Evolutionary conservation across 2,888 invertebrate species (phyloP), one percentile per base, ranked within the genome.

Genomic region (Oscheius sp.): DNA sequence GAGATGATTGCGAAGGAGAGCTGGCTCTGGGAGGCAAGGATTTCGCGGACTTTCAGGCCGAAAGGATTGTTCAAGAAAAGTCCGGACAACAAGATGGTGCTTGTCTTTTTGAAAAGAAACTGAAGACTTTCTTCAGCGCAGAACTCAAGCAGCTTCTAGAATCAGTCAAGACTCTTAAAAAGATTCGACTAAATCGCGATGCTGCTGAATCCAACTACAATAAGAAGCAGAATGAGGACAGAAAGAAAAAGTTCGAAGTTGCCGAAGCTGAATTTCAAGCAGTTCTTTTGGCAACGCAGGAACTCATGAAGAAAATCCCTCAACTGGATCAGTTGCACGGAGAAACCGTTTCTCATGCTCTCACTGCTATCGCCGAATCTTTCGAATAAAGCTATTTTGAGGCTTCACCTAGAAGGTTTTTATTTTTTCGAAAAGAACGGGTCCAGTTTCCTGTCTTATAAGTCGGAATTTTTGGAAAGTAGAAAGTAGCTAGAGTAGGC

Each of bases 301-400:
- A 25, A 5, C 8, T n/a, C 3, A 27, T 61, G 20, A 10, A 20
- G 31, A 42, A 61, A 20, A 29, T 61, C n/a, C 29, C 45, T 15
- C 45, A 61, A 17, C 17, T 42, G 42, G 61, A 61, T 3, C 42
- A 61, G 45, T 25, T 39, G 61, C 61, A 61, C 20, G 42, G 31
- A 42, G 61, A 61, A 8, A 6, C 8, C 45, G 45, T 61, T n/a
- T n/a, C n/a, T n/a, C n/a, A n/a, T n/a, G n/a, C n/a, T n/a, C n/a
- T n/a, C n/a, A n/a, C n/a, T n/a, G n/a, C n/a, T n/a, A n/a, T n/a
- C n/a, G n/a, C n/a, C n/a, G n/a, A n/a, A n/a, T n/a, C n/a, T n/a
- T n/a, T n/a, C n/a, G n/a, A n/a, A n/a, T n/a, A n/a, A n/a, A n/a
- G n/a, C n/a, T n/a, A n/a, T n/a, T n/a, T n/a, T n/a, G n/a, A n/a